Evolutionary conservation across 2,888 invertebrate species (phyloP).

Genomic region (Pelosia muscerda): DNA sequence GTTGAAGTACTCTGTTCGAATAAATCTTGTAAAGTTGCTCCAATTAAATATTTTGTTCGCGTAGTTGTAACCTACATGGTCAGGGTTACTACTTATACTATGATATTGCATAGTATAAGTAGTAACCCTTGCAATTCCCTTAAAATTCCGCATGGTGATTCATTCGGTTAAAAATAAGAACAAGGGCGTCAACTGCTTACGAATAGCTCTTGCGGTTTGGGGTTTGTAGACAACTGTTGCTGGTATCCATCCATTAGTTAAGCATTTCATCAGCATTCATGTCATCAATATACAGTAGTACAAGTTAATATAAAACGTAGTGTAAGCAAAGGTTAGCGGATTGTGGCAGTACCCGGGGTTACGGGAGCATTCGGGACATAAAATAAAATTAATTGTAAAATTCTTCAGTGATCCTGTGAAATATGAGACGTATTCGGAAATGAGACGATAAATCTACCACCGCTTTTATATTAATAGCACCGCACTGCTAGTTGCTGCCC

Average conservation of each 20-base stretch:
- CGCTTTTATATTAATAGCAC: neutral
- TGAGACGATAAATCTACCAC: constrained; percentile 12
- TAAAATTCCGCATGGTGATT: too few relatives aligned
- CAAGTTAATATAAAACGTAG: neutral
- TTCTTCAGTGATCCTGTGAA: constrained; percentile 10
- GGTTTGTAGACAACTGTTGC: too few relatives aligned
- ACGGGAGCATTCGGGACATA: neutral
- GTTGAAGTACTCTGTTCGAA: neutral
- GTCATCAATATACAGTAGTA: neutral
- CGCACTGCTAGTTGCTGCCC: neutral
- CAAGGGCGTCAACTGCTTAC: too few relatives aligned
- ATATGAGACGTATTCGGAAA: constrained; percentile 19
- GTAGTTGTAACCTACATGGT: too few relatives aligned
- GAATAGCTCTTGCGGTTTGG: too few relatives aligned
- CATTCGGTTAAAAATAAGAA: too few relatives aligned
- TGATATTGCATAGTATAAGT: too few relatives aligned
- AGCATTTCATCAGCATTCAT: too few relatives aligned
- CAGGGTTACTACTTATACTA: too few relatives aligned
- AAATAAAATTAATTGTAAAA: constrained; percentile 15
- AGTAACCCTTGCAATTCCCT: too few relatives aligned
- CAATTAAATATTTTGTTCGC: too few relatives aligned
- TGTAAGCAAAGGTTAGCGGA: neutral
- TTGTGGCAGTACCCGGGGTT: neutral
- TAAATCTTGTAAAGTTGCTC: neutral
- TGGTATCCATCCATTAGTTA: too few relatives aligned